Base-by-base conservation (phyloP, 37 sponge, comb jelly and placozoan genomes). In the Cladorhizidae sp. region DNA sequence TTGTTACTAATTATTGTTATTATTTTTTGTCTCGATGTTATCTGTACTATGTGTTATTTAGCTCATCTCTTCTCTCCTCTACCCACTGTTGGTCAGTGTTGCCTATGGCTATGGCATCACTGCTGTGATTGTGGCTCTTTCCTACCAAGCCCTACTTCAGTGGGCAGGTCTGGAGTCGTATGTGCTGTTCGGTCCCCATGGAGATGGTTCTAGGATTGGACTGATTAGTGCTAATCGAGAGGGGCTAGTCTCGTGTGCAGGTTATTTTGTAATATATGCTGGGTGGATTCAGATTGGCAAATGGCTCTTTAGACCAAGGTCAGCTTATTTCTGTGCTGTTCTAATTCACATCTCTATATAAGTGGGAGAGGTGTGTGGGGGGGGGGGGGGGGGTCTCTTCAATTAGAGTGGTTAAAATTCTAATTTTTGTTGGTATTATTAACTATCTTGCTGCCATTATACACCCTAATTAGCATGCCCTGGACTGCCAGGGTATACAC, bases 151-250 rank as follows among this genome's bases (percentile, higher is more conserved):
- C 38, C 50, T 57, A 0, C 83, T 99, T 36, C 79, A 86, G 17
- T 17, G 49, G 50, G 40, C 17, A 26, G 91, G 89, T 6, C 29
- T 87, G 77, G 63, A 54, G 0, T 85, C 89, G 23, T 94, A 86
- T 80, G 59, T 99, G 0, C 28, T 90, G 15, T 61, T 70, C 43
- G 96, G 95, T 18, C 84, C 79, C 56, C 57, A 67, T 22, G 88
- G 93, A 18, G 85, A 85, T 75, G 88, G 89, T 7, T 73, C 83
- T 28, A 69, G 97, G 29, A 54, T 29, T 0, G 87, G 76, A 6
- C 80, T 96, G 23, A 31, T 96, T 51, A 80, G 87, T 88, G 90
- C 99, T 63, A 99, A 99, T 64, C 52, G 99, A 68, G 97, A 96
- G 52, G 99, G 99, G 0, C 12, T 99, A 3, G 15, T 92, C 56